phyloP scores from a whole-genome alignment of 2,797 vertebrate species.

The Melopsittacus undulatus region DNA sequence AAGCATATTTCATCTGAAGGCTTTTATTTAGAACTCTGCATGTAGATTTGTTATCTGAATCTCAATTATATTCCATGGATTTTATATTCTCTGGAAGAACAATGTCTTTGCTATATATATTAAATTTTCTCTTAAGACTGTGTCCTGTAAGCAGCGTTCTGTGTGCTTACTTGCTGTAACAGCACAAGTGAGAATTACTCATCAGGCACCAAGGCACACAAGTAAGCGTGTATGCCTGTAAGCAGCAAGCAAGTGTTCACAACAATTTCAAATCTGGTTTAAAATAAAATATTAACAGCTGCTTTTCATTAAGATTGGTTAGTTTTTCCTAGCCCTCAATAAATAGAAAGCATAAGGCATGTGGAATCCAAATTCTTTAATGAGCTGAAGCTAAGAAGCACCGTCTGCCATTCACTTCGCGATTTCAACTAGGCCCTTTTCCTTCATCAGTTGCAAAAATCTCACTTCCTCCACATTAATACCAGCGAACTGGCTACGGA shows the following conservation, averaged over 20 bases:
- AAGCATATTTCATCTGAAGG: background rate
- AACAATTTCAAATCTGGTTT: background rate
- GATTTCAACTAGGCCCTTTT: background rate
- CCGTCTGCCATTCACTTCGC: background rate
- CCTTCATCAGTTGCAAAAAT: background rate
- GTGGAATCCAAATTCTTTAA: slow-evolving; percentile 39
- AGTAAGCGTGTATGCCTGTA: background rate
- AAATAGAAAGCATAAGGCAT: slow-evolving; percentile 58
- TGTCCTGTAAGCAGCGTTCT: background rate
- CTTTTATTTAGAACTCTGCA: slow-evolving; percentile 27
- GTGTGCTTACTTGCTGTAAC: background rate
- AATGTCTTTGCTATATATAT: background rate
- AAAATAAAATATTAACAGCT: background rate
- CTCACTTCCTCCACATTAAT: background rate
- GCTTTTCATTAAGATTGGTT: background rate
- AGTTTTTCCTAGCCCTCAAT: slow-evolving; percentile 28
- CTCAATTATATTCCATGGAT: background rate
- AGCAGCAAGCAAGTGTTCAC: background rate
- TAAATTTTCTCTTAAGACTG: background rate
- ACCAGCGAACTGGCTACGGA: background rate
- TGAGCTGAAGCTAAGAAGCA: slow-evolving; percentile 26
- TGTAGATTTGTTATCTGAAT: background rate
- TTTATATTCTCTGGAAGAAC: background rate
- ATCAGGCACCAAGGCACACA: background rate
- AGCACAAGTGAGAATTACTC: background rate